These are phyloP conservation scores for Takifugu rubripes DNA, from an alignment of 2,797 vertebrate species.

Conservation along the genomic window DNA sequence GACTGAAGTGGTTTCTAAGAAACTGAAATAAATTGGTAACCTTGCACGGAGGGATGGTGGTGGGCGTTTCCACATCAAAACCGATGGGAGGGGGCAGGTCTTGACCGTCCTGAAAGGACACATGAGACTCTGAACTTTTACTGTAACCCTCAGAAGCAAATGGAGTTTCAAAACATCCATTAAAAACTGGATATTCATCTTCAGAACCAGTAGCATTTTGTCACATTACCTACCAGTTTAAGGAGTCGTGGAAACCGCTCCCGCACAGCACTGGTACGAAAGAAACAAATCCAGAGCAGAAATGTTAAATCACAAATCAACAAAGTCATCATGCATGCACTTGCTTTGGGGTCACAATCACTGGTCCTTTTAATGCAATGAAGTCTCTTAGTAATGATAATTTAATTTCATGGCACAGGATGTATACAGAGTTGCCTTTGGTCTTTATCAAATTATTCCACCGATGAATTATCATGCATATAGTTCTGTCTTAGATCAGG, in stretches of 20 bases:
- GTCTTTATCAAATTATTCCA: slow-evolving; percentile 16
- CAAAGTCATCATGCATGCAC: neutral
- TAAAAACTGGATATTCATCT: neutral
- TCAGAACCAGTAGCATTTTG: no score
- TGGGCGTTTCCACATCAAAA: slow-evolving; percentile 85
- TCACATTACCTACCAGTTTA: slow-evolving; percentile 76
- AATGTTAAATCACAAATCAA: slow-evolving; percentile 28
- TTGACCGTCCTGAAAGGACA: slow-evolving; percentile 79
- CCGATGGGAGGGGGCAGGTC: slow-evolving; percentile 86
- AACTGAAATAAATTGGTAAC: slow-evolving; percentile 34
- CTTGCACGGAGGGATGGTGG: slow-evolving; percentile 83
- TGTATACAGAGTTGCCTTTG: neutral
- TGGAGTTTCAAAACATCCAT: neutral
- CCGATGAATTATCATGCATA: slow-evolving; percentile 8
- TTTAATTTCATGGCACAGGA: slow-evolving; percentile 7
- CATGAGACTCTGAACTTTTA: neutral
- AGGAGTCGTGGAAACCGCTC: slow-evolving; percentile 85
- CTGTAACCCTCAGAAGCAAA: no score
- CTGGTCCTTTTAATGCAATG: slow-evolving; percentile 5
- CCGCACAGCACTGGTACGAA: slow-evolving; percentile 78
- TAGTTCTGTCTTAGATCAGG: slow-evolving; percentile 14
- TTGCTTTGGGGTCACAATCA: slow-evolving; percentile 27
- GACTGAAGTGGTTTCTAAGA: no score
- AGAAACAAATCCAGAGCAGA: slow-evolving; percentile 43
- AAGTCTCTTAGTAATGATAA: no score